A percentile compares a stretch with the other conserved stretches of the same genome.
Conservation (phyloP, 2,113 vertebrate species). For the Melospiza georgiana region DNA sequence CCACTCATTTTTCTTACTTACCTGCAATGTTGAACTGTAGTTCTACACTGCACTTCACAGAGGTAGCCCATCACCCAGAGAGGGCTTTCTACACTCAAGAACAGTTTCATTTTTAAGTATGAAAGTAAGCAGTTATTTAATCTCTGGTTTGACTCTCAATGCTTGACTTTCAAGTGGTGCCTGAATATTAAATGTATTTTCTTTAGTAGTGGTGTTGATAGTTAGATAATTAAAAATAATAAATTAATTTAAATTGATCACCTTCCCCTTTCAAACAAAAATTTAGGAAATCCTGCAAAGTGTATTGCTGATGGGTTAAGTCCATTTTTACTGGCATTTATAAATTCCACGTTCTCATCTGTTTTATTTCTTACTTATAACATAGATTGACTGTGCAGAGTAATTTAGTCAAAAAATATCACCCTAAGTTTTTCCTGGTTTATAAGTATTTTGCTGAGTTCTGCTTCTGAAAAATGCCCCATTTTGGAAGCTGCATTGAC, state of each 20-base stretch:
- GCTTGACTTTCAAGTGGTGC: not conserved
- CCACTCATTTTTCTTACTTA: not conserved
- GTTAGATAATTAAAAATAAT: not conserved
- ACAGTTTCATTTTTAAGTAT: not conserved
- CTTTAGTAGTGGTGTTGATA: not conserved
- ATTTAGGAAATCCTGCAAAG: not conserved
- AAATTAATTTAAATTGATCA: not conserved
- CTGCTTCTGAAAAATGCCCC: not conserved
- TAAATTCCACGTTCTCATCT: not conserved
- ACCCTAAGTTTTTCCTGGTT: not conserved
- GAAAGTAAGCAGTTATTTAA: not conserved
- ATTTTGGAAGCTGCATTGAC: not conserved
- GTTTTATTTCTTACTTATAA: not conserved
- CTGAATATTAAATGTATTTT: not conserved
- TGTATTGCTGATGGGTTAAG: not conserved
- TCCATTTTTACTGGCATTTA: not conserved
- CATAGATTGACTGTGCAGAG: not conserved
- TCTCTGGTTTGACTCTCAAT: not conserved
- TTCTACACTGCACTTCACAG: not conserved
- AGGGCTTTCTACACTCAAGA: not conserved
- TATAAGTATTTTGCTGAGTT: not conserved
- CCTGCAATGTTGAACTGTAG: not conserved
- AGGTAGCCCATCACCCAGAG: not conserved
- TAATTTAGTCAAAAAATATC: not conserved
- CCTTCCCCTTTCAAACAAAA: not conserved